Base-by-base conservation (phyloP, 2,113 vertebrate species). In the Hydropotes inermis region DNA sequence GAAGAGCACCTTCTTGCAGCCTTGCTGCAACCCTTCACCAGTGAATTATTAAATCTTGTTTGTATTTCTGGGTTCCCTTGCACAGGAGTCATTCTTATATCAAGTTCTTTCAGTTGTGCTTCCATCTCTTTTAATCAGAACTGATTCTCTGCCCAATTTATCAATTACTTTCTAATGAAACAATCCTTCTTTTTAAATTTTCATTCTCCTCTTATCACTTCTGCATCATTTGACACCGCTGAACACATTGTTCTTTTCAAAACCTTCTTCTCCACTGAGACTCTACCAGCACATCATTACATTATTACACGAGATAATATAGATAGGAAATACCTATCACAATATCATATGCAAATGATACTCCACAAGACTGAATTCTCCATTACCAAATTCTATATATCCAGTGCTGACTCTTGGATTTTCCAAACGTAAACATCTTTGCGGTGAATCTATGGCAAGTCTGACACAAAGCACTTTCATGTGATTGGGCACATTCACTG, bases 21-120 rank as follows among this genome's bases (percentile, higher is more conserved):
- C 36, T 93, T 91, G 15, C 54, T 96, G 33, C 50, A 93, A 61
- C 74, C 11, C 33, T 91, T 94, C 76, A 19, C 28, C 28, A 89
- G 33, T 84, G 25, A 95, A 95, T 95, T 93, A 94, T 64, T 90
- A 95, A 89, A 52, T 97, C 47, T 52, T 94, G 45, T 61, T 92
- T 96, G 52, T 67, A 95, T 96, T 94, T 85, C 27, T 85, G 7
- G 78, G 30, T 47, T 90, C 52, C 67, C 67, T 89, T 82, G 33
- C 74, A 87, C 27, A 93, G 47, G 27, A 82, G 86, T 93, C 27
- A 70, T 91, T 78, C 15, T 21, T 23, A 33, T 78, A 88, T 78
- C n/a, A 93, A 58, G 25, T 91, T 54, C 70, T 92, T 79, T 60
- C 9, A 50, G 30, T 82, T 97, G 85, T 97, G 39, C 45, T 96